Conservation (phyloP, 1,140 invertebrate species). For the Paralvinella palmiformis region DNA sequence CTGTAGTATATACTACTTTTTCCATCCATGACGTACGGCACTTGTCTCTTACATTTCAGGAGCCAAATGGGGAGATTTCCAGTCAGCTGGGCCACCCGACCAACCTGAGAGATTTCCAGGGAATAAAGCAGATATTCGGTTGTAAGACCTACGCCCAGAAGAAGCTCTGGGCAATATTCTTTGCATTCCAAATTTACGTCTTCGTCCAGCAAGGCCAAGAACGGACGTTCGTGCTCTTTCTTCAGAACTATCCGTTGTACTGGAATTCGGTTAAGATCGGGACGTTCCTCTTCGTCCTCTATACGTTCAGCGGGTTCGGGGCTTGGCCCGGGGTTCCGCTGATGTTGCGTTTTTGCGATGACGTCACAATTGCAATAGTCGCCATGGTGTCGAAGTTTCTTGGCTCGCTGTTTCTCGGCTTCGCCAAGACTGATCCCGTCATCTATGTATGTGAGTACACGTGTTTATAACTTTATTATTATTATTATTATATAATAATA, state of each 20-base stretch:
- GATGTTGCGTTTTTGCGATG: slow-evolving; percentile 1
- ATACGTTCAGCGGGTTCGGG: slow-evolving; percentile 12
- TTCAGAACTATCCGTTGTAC: slow-evolving; percentile 16
- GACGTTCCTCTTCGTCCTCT: slow-evolving; percentile 18
- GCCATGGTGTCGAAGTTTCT: slow-evolving; percentile 16
- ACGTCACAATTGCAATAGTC: slow-evolving; percentile 14
- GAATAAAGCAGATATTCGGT: slow-evolving; percentile 8
- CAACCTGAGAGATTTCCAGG: neutral
- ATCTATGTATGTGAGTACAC: slow-evolving; percentile 9
- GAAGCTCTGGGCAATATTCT: slow-evolving; percentile 19
- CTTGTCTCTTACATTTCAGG: no score
- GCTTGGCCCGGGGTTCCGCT: slow-evolving; percentile 19
- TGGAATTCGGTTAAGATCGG: slow-evolving; percentile 17
- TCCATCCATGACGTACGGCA: no score
- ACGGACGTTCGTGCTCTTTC: slow-evolving; percentile 19
- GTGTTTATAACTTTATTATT: neutral
- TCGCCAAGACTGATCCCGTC: slow-evolving; percentile 4
- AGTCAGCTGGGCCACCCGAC: slow-evolving; percentile 7
- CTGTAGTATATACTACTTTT: no score
- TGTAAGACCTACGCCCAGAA: slow-evolving; percentile 1
- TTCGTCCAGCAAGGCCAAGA: slow-evolving; percentile 19
- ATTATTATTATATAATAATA: neutral
- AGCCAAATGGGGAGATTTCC: slow-evolving; percentile 13
- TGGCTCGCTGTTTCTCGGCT: slow-evolving; percentile 16
- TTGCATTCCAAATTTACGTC: slow-evolving; percentile 18